Evolutionary conservation across 1,140 invertebrate species (phyloP), one percentile per base, ranked within the genome.

Genomic region (Meloidogyne floridensis): DNA sequence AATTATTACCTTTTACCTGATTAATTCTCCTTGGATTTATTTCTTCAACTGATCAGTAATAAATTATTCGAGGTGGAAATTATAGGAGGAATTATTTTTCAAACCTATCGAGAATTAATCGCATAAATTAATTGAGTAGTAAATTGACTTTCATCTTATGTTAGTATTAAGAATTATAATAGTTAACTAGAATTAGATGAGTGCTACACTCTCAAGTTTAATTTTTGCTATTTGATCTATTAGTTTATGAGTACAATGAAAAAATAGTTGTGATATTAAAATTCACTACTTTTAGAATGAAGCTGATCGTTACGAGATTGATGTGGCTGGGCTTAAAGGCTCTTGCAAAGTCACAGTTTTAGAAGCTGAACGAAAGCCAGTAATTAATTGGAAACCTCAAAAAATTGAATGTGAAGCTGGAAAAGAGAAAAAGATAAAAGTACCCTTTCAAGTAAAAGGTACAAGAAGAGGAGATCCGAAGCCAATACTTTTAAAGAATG

Each of bases 391-490:
- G 89, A 89, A 90, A 75, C 86, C 84, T 11, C 82, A 89, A 83
- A 89, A 89, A 78, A 84, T 89, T 74, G 88, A 89, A 81, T 90
- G 90, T 20, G 86, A 89, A 77, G 88, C 88, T 20, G 89, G 87
- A 69, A 90, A 90, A 81, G 86, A 87, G 47, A 80, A 82, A 71
- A 81, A 81, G 43, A 83, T 89, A 13, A 83, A 89, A 70, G 83
- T 89, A 51, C 88, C 88, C 3, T 89, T 90, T 80, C 77, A 84
- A 77, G 84, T 89, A 72, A 89, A 89, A 83, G 88, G 88, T 56
- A 89, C 88, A 32, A 83, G 89, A 43, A 86, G 88, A 74, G 89
- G 89, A 59, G 89, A 89, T 82, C 88, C 88, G 54, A 90, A 90
- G 80, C 84, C 87, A 9, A 75, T 77, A 18, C 80, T 89, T 43